Evolutionary conservation across 2,797 vertebrate genomes (phyloP).

Genomic region (Ctenopoma multispine): DNA sequence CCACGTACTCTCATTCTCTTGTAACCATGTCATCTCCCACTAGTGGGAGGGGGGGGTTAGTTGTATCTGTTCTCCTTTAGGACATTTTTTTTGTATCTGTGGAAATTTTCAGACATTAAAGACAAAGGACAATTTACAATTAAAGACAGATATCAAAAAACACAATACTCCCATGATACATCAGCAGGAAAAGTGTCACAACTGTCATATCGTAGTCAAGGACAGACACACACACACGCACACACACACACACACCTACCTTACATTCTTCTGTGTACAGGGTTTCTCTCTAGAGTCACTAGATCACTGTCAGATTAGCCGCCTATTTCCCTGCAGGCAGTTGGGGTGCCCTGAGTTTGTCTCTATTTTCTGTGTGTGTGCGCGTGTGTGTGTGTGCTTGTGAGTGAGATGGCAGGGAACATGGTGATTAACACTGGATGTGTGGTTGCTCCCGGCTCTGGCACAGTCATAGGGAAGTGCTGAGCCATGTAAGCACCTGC

Average conservation of each 20-base stretch:
- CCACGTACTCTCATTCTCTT: too few species aligned
- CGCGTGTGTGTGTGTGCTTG: conserved; percentile 34
- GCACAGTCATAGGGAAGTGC: conserved; percentile 70
- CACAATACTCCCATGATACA: background rate
- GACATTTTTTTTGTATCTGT: background rate
- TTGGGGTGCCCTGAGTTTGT: conserved; percentile 70
- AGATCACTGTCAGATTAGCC: conserved; percentile 85
- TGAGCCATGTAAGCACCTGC: conserved; percentile 82
- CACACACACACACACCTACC: conserved; percentile 23
- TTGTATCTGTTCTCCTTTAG: background rate
- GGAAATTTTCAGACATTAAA: background rate
- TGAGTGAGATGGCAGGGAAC: conserved; percentile 60
- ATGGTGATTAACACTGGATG: conserved; percentile 78
- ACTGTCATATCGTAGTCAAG: background rate
- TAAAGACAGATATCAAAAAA: background rate
- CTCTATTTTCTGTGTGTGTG: conserved; percentile 42
- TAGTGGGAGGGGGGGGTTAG: too few species aligned
- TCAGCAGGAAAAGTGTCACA: background rate
- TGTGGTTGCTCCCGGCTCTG: conserved; percentile 73
- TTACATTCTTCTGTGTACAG: conserved; percentile 57
- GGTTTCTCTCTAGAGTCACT: conserved; percentile 77
- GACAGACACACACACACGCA: conserved; percentile 13
- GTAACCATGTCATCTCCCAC: too few species aligned
- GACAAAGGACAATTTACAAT: background rate
- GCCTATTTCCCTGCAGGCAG: conserved; percentile 74